phyloP scores from a whole-genome alignment of 2,797 vertebrate genomes.

The Schizopygopsis malacanthus region DNA sequence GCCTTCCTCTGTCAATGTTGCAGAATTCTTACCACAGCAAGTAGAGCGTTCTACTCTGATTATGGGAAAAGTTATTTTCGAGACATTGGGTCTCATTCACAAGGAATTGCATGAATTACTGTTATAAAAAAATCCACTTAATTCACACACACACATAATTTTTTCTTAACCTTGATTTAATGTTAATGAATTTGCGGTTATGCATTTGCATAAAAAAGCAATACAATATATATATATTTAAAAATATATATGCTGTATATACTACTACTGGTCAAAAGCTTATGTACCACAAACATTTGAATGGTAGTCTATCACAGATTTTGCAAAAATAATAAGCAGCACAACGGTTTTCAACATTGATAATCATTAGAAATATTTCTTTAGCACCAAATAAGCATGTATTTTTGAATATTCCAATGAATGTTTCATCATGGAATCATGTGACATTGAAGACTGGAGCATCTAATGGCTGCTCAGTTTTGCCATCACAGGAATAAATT shows the following conservation, averaged over 20 bases:
- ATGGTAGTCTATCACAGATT: too few relatives aligned
- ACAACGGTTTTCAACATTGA: background rate
- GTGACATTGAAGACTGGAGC: too few relatives aligned
- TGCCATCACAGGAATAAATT: too few relatives aligned
- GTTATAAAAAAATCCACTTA: background rate
- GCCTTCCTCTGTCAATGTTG: constrained; percentile 11
- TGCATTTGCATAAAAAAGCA: too few relatives aligned
- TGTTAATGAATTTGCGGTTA: too few relatives aligned
- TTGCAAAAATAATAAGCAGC: background rate
- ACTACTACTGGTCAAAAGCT: too few relatives aligned
- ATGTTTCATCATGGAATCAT: background rate
- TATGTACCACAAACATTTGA: too few relatives aligned
- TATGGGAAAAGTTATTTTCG: background rate
- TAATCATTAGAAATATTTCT: background rate
- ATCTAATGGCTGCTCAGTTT: too few relatives aligned
- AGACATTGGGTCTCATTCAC: background rate
- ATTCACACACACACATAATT: background rate
- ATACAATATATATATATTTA: too few relatives aligned
- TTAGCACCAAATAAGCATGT: background rate
- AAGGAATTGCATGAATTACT: background rate
- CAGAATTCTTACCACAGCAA: background rate
- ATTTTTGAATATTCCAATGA: background rate
- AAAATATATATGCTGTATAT: too few relatives aligned
- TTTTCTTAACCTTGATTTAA: background rate
- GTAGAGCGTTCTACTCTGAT: background rate